phyloP scores from a whole-genome alignment of 2,797 vertebrate genomes.

The Syndactyla subalaris region DNA sequence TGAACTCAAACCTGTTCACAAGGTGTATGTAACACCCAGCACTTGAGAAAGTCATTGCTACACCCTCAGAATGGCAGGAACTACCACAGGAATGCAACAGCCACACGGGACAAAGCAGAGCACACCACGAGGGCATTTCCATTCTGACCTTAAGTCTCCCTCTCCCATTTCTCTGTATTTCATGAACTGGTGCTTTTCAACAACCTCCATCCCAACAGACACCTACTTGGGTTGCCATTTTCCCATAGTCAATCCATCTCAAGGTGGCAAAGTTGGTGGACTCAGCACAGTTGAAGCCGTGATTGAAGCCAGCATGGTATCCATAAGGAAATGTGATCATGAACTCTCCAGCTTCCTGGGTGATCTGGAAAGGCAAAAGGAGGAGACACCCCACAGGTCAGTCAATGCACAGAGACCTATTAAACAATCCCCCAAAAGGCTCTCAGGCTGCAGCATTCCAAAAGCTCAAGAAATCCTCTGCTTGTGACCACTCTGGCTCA shows the following conservation, averaged over 20 bases:
- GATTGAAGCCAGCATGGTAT: slow-evolving; percentile 97
- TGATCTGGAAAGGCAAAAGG: slow-evolving; percentile 81
- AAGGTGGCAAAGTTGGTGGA: slow-evolving; percentile 98
- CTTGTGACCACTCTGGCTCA: neutral
- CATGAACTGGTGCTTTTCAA: neutral
- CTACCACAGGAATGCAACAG: neutral
- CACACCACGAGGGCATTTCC: rapidly evolving
- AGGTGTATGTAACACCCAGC: rapidly evolving
- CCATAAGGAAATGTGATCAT: slow-evolving; percentile 98
- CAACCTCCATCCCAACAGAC: neutral
- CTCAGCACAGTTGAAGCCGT: slow-evolving; percentile 98
- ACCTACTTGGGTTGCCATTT: slow-evolving; percentile 92
- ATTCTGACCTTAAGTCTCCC: neutral
- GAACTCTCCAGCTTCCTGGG: slow-evolving; percentile 97
- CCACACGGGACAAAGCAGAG: rapidly evolving
- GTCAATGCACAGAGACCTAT: neutral
- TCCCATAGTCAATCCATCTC: slow-evolving; percentile 97
- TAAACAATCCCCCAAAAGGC: neutral
- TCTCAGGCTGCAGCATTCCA: neutral
- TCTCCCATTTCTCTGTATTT: rapidly evolving
- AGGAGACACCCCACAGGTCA: neutral
- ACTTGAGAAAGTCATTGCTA: neutral
- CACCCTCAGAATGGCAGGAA: neutral
- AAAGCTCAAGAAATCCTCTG: neutral
- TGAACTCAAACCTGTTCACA: neutral